Evolutionary conservation across 2,113 vertebrate species (phyloP).

Genomic region (Lepus timidus): DNA sequence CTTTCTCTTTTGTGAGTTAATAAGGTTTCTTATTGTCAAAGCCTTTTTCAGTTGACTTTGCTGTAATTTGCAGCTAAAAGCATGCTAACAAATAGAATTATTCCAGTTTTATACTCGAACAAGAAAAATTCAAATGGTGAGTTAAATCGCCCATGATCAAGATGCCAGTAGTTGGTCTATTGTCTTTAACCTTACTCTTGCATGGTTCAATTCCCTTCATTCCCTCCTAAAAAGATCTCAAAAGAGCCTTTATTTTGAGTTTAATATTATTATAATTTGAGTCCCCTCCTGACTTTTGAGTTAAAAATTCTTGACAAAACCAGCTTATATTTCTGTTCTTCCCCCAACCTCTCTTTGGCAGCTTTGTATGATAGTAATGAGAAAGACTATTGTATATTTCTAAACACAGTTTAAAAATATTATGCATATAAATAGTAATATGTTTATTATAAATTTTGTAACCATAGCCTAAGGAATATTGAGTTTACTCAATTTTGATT

Average conservation of each 20-base stretch:
- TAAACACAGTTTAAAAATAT: background rate
- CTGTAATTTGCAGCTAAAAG: background rate
- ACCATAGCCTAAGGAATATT: background rate
- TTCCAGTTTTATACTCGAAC: constrained; percentile 4
- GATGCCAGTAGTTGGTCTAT: too few species aligned
- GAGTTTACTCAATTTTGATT: background rate
- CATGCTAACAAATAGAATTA: constrained; percentile 17
- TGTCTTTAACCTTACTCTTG: background rate
- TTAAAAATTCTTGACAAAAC: background rate
- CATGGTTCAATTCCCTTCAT: background rate
- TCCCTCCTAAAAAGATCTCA: background rate
- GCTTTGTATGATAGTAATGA: background rate
- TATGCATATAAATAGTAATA: background rate
- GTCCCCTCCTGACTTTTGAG: background rate
- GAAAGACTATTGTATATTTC: background rate
- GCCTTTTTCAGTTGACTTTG: background rate
- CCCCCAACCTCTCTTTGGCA: background rate
- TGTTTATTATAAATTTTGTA: background rate
- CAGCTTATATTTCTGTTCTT: background rate
- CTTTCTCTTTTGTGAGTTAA: background rate
- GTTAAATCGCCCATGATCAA: background rate
- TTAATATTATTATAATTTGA: background rate
- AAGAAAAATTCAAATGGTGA: background rate
- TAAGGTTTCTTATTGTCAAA: background rate
- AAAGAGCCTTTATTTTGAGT: background rate